A percentile compares a stretch with the other conserved stretches of the same genome.
Conservation (phyloP, 2,797 vertebrate genomes). For the Cossypha dichroa region DNA sequence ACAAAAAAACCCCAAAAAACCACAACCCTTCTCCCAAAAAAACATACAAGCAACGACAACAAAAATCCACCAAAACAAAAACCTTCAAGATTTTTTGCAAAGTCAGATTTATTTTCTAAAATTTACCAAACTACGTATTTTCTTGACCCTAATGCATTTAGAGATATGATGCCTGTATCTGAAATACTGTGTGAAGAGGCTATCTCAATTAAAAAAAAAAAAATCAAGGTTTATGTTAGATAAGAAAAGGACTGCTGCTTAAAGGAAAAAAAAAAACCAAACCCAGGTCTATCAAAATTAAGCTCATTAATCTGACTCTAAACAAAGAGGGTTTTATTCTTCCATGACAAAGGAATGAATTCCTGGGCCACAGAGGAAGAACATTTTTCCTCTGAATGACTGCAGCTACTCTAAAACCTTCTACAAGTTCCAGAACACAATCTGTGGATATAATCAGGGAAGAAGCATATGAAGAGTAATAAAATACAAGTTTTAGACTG, state of each 20-base stretch:
- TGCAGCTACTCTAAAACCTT: not conserved
- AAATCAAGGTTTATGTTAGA: not conserved
- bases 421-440: not conserved
- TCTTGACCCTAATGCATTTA: not conserved
- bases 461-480: not conserved
- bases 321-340: not conserved
- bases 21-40: rapidly evolving
- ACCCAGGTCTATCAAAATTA: not conserved
- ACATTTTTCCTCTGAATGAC: not conserved
- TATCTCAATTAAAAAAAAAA: not conserved
- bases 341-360: not conserved
- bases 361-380: not conserved
- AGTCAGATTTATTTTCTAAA: not conserved
- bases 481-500: not conserved
- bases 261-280: not conserved
- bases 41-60: not conserved
- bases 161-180: not conserved
- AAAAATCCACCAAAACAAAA: not conserved
- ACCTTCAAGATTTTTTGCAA: not conserved
- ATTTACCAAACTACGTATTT: not conserved
- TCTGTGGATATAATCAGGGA: not conserved
- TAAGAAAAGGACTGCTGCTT: not conserved
- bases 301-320: not conserved
- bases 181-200: not conserved
- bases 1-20: too few relatives aligned